These are phyloP conservation scores for Monomorium pharaonis DNA, from an alignment of 1,140 invertebrate genomes.

Conservation along the genomic window DNA sequence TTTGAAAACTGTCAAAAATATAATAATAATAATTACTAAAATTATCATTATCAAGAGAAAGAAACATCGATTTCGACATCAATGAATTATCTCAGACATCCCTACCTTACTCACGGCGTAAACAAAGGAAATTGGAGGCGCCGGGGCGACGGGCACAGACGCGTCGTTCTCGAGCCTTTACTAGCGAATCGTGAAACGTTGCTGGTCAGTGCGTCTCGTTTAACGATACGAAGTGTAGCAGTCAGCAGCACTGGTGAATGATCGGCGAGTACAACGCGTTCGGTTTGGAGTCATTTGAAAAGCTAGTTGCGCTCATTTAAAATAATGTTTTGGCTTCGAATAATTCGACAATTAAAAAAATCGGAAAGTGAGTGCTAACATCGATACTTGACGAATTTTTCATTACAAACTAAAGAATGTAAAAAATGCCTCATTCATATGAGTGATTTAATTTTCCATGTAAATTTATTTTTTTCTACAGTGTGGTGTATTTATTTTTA, in stretches of 20 bases:
- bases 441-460: too few species aligned
- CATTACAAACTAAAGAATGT: too few species aligned
- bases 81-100: not conserved
- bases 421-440: too few species aligned
- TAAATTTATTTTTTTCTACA: too few species aligned
- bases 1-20: not conserved
- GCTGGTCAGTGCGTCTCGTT: conserved; percentile 53
- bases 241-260: conserved; percentile 23
- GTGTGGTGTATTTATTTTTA: too few species aligned
- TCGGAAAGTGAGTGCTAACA: conserved; percentile 34
- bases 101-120: conserved; percentile 18
- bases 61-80: not conserved
- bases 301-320: conserved; percentile 30
- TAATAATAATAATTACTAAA: not conserved
- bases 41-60: not conserved
- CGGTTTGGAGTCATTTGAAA: not conserved
- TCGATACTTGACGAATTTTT: not conserved
- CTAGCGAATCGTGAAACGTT: conserved; percentile 39
- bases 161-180: conserved; percentile 28
- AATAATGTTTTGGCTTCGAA: conserved; percentile 18
- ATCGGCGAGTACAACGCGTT: not conserved
- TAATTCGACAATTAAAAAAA: not conserved
- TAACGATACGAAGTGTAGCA: conserved; percentile 14
- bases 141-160: conserved; percentile 37
- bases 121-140: conserved; percentile 35